phyloP scores from a whole-genome alignment of 2,888 invertebrate genomes.

The Atethmia centrago region DNA sequence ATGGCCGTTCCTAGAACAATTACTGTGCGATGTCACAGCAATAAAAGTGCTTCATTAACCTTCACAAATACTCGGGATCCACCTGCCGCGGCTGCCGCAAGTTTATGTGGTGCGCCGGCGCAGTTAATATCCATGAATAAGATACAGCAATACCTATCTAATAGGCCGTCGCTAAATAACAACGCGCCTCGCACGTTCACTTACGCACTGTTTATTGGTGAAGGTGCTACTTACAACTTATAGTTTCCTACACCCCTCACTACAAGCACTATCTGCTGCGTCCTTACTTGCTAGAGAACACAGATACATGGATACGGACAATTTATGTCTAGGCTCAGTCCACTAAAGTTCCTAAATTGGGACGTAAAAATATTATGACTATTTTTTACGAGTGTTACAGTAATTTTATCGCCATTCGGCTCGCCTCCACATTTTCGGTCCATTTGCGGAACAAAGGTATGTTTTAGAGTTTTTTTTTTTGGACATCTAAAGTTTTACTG shows the following conservation, averaged over 20 bases:
- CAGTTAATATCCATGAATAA: slow-evolving; percentile 69
- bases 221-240: slow-evolving; percentile 58
- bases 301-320: slow-evolving; percentile 38
- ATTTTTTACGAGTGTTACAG: slow-evolving; percentile 69
- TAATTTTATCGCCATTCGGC: slow-evolving; percentile 68
- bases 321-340: slow-evolving; percentile 55
- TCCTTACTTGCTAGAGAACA: slow-evolving; percentile 29
- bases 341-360: slow-evolving; percentile 62
- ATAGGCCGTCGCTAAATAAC: slow-evolving; percentile 66
- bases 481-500: slow-evolving; percentile 63
- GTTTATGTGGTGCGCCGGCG: slow-evolving; percentile 69
- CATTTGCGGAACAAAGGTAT: slow-evolving; percentile 66
- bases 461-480: slow-evolving; percentile 59
- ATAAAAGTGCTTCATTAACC: slow-evolving; percentile 64
- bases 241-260: slow-evolving; percentile 56
- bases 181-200: slow-evolving; percentile 43
- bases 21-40: slow-evolving; percentile 56
- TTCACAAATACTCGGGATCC: slow-evolving; percentile 62
- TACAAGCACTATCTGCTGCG: slow-evolving; percentile 28
- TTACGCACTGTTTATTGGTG: slow-evolving; percentile 64
- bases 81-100: slow-evolving; percentile 66
- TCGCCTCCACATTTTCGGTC: slow-evolving; percentile 65
- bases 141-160: slow-evolving; percentile 66
- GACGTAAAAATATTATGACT: slow-evolving; percentile 67
- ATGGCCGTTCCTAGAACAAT: slow-evolving; percentile 56